Conservation (phyloP, 2,888 invertebrate species). For the Phyllotreta striolata region DNA sequence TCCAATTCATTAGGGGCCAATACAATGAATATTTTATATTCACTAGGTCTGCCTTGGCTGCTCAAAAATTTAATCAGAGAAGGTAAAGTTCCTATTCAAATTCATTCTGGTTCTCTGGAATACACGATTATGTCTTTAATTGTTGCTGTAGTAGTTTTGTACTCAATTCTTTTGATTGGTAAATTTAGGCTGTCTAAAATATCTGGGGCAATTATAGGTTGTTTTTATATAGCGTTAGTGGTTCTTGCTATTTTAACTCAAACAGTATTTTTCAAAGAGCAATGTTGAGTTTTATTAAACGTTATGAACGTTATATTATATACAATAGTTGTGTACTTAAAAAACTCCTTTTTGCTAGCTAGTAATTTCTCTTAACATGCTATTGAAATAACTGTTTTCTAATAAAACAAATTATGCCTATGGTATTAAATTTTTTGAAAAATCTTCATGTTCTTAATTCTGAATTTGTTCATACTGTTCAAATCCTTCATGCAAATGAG, state of each 20-base stretch:
- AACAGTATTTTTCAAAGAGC: conserved; percentile 59
- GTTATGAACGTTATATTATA: neutral
- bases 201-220: conserved; percentile 72
- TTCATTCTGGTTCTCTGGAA: conserved; percentile 81
- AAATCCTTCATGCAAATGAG: too few species aligned
- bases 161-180: conserved; percentile 72
- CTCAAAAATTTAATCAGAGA: conserved; percentile 72
- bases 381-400: too few species aligned
- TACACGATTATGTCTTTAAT: conserved; percentile 84
- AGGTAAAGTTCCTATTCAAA: conserved; percentile 65
- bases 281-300: neutral
- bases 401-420: too few species aligned
- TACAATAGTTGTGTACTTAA: neutral
- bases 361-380: too few species aligned
- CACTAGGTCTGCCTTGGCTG: conserved; percentile 86
- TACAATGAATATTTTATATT: conserved; percentile 83
- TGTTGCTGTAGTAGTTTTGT: conserved; percentile 75
- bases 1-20: conserved; percentile 89
- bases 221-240: conserved; percentile 75
- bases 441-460: too few species aligned
- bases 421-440: too few species aligned
- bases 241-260: conserved; percentile 81
- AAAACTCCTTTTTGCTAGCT: too few species aligned
- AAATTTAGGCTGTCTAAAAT: conserved; percentile 75
- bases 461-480: too few species aligned